phyloP scores from a whole-genome alignment of 2,797 vertebrate genomes.

The Syndactyla subalaris region DNA sequence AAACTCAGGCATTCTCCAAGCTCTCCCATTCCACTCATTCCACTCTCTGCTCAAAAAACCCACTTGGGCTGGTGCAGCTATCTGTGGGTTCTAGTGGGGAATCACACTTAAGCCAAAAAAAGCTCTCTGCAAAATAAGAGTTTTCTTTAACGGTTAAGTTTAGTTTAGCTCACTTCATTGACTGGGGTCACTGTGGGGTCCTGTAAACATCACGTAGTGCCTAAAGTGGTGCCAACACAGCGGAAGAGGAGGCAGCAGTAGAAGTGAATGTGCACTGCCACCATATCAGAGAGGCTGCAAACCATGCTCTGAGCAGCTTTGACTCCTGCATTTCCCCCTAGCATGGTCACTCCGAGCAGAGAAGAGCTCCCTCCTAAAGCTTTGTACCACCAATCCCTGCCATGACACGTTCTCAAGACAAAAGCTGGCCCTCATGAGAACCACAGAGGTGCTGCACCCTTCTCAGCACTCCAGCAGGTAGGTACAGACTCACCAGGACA shows the following conservation, averaged over 20 bases:
- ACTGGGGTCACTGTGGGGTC: background rate
- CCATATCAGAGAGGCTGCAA: background rate
- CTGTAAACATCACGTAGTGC: background rate
- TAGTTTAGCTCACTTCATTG: background rate
- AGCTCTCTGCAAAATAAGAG: background rate
- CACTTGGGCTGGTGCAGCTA: background rate
- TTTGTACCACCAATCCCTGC: accelerated
- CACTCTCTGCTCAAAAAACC: background rate
- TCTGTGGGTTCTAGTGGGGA: background rate
- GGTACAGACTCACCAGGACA: accelerated
- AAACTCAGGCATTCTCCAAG: background rate
- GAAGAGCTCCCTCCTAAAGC: background rate
- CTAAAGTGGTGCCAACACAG: background rate
- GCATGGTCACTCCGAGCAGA: background rate
- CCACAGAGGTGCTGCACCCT: background rate
- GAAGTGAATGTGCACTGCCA: accelerated
- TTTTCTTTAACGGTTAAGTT: background rate
- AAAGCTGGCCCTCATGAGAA: background rate
- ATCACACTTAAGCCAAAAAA: background rate
- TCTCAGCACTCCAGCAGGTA: accelerated
- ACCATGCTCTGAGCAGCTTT: accelerated
- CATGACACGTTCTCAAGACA: background rate
- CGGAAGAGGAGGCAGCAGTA: background rate
- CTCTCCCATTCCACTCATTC: conserved; percentile 12
- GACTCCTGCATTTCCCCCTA: background rate